Evolutionary conservation across 2,888 invertebrate genomes (phyloP), one percentile per base, ranked within the genome.

Genomic region (Meiosimyza platycephala): DNA sequence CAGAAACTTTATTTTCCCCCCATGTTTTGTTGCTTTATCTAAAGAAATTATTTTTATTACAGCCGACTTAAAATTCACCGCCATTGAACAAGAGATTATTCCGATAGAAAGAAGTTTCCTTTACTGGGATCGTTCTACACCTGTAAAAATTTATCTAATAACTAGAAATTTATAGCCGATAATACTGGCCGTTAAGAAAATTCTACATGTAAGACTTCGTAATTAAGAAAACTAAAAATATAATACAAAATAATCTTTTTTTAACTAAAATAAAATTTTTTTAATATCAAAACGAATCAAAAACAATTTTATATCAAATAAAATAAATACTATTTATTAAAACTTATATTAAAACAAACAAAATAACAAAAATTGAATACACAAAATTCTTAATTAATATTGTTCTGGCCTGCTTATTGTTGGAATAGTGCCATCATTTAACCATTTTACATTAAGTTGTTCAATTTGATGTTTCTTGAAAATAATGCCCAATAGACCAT

Each of bases 381-480:
- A 55, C 16, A 51, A 69, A 18, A 55, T 11, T 7, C 28, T 48
- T 40, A 63, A 51, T 71, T 65, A 78, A 54, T 73, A 75, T n/a
- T 74, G 71, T 6, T 69, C 54, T 50, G 77, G 76, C 11, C 75
- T 73, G 59, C 75, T 80, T 51, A 85, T 83, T 3, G 85, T 85
- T 28, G 85, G 85, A 54, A 85, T 85, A 47, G 84, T 84, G 70
- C 85, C 85, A 74, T 85, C 85, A 73, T 83, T 83, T 6, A 85
- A 78, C 79, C 82, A 85, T 33, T 79, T 79, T 4, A 85, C 81
- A 77, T 85, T 85, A 6, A 85, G 71, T 74, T 85, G 85, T 57
- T 85, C 85, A 70, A 85, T 85, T 75, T 85, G 84, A 76, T 85
- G 85, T 72, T 85, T 82, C 74, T 81, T 81, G 68, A 85, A 85